Evolutionary conservation across 37 sponge, comb jelly and placozoan species (phyloP).

Genomic region (Ianthella basta): DNA sequence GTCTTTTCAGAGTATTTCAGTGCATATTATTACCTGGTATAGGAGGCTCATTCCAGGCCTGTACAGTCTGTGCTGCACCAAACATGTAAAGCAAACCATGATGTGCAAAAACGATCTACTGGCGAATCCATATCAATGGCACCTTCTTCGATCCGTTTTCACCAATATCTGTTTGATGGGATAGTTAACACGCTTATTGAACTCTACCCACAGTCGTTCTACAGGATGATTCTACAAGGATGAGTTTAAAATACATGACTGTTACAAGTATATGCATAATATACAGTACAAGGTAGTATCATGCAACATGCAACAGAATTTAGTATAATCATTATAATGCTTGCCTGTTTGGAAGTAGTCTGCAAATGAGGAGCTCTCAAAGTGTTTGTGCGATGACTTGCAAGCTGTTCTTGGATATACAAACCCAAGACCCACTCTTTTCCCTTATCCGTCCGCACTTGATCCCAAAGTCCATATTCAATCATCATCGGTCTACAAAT

Average conservation of each 20-base stretch:
- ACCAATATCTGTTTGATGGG: too few relatives aligned
- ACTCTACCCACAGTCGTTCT: too few relatives aligned
- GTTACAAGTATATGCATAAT: too few relatives aligned
- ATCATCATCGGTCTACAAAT: conserved; percentile 28
- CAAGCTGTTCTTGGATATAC: conserved; percentile 50
- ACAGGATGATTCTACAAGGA: too few relatives aligned
- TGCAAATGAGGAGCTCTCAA: conserved; percentile 36
- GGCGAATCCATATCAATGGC: background rate
- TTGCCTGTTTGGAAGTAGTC: conserved; percentile 38
- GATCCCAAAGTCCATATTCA: conserved; percentile 68
- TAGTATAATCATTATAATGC: background rate
- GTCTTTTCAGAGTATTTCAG: too few relatives aligned
- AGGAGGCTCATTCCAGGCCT: conserved; percentile 52
- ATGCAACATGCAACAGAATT: too few relatives aligned
- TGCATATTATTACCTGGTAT: too few relatives aligned
- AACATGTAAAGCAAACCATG: conserved; percentile 39
- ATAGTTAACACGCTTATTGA: background rate
- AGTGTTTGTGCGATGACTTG: conserved; percentile 26
- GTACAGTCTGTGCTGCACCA: conserved; percentile 10
- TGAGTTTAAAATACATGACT: background rate
- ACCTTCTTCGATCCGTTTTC: too few relatives aligned
- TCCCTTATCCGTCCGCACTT: conserved; percentile 60
- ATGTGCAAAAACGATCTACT: conserved; percentile 50
- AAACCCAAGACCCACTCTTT: conserved; percentile 54
- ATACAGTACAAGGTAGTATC: too few relatives aligned